Base-by-base conservation (phyloP, 2,797 vertebrate species). In the Aulostomus chinensis region DNA sequence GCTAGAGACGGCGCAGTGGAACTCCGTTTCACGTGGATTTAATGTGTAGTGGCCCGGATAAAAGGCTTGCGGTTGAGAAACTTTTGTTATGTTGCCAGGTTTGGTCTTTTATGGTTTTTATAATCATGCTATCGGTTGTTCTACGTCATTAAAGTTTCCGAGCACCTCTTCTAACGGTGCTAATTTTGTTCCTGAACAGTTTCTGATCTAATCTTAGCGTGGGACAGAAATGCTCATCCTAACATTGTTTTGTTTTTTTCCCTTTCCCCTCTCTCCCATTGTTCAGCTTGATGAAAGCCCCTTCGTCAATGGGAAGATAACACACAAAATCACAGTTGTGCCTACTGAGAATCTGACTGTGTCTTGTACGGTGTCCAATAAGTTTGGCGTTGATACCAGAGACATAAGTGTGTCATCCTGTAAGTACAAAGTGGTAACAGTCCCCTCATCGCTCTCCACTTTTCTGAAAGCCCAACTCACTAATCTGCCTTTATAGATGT, bases 261-360 rank as follows among this genome's bases (percentile, higher is more conserved):
- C 16, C 20, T n/a, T n/a, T 5, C 11, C 9, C 11, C 45, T 34
- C 3, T 25, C 30, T 40, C 24, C 43, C 12, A 0, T 37, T 45
- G 12, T 51, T 24, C 71, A 90, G 88, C 17, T 58, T 10, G 32
- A 54, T 2, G 88, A 92, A 61, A 81, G 66, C 47, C 17, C 63
- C 24, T 90, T 84, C 33, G 0, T 30, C 64, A 55, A 82, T 40
- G 95, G 94, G 54, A 94, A 54, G 81, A 91, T 96, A 82, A 92
- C 85, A 40, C 94, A 95, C 81, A 94, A 84, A 89, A 92, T 98
- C 81, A 81, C 84, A 53, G 92, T 98, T 60, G 82, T 89, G 80
- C 95, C 96, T 1, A 88, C 91, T 47, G 92, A 89, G 51, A 98
- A 99, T 67, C 91, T 96, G 69, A 97, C 93, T 25, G 90, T 97